These are phyloP conservation scores for Tanytarsus gracilentus DNA, from an alignment of 2,888 invertebrate species.

Conservation along the genomic window DNA sequence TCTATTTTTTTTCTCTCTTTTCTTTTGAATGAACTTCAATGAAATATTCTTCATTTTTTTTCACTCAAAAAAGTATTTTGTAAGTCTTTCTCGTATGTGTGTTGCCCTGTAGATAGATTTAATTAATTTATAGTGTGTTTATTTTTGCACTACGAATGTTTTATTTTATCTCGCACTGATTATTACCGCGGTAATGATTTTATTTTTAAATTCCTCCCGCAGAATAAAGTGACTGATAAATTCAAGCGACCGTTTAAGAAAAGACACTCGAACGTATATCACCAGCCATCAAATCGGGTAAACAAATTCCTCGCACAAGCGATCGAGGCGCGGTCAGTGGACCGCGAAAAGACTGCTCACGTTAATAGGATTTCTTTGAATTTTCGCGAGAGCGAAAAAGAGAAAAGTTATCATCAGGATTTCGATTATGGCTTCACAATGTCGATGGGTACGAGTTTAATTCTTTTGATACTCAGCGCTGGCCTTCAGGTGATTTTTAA, in stretches of 20 bases:
- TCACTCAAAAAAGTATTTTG: conserved; percentile 24
- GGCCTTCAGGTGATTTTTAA: conserved; percentile 55
- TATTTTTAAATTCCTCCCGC: too few species aligned
- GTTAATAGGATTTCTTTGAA: conserved; percentile 76
- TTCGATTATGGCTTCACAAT: conserved; percentile 79
- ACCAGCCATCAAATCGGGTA: conserved; percentile 82
- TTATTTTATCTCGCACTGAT: too few species aligned
- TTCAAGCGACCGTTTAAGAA: conserved; percentile 82
- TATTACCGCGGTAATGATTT: too few species aligned
- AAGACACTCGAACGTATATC: conserved; percentile 75
- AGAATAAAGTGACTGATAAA: conserved; percentile 80
- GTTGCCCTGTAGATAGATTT: neutral
- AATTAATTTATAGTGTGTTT: neutral
- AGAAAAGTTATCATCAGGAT: conserved; percentile 80
- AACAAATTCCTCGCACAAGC: conserved; percentile 88
- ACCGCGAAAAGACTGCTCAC: conserved; percentile 80
- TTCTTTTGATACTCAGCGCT: conserved; percentile 64
- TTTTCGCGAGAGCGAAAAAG: conserved; percentile 77
- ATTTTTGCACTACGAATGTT: neutral
- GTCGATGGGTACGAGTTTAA: conserved; percentile 66
- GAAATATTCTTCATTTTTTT: too few species aligned
- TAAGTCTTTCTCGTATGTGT: conserved; percentile 14
- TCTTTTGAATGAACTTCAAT: too few species aligned
- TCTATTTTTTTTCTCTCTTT: neutral
- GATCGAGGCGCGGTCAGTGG: conserved; percentile 81